Evolutionary conservation across 1,140 invertebrate genomes (phyloP).

Genomic region (Paraescarpia echinospica): DNA sequence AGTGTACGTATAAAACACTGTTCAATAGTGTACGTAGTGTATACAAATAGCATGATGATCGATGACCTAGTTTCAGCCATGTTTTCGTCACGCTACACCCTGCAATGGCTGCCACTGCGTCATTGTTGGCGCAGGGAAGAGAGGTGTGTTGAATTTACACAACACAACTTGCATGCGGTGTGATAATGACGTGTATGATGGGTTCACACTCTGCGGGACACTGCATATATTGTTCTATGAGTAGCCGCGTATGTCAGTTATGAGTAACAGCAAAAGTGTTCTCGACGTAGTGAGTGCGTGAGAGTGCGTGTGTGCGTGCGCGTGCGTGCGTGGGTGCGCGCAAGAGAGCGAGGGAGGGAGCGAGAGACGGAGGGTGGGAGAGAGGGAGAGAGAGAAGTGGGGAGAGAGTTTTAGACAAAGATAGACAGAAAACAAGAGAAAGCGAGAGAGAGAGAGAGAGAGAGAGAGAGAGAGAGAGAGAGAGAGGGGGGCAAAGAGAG

Average conservation of each 20-base stretch:
- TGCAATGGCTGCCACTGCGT: not conserved
- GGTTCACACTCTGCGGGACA: not conserved
- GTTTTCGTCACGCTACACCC: not conserved
- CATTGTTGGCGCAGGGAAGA: not conserved
- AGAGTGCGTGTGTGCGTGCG: not conserved
- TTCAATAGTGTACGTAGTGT: too few species aligned
- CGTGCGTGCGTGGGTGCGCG: not conserved
- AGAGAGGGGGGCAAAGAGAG: too few species aligned
- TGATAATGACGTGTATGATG: not conserved
- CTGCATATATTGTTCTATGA: not conserved
- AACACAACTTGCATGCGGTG: not conserved
- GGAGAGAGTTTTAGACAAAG: too few species aligned
- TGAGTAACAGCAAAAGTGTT: not conserved
- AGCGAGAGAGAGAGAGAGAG: too few species aligned
- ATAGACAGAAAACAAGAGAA: too few species aligned
- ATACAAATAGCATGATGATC: not conserved
- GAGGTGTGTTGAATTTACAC: not conserved
- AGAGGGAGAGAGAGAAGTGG: too few species aligned
- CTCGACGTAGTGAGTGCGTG: not conserved
- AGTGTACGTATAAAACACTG: not conserved
- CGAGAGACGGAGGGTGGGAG: too few species aligned
- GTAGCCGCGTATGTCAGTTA: not conserved
- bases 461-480: too few species aligned
- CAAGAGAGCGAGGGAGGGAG: too few species aligned
- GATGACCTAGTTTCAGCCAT: not conserved